Evolutionary conservation across 2,888 invertebrate genomes (phyloP).

Genomic region (Dryocosmus kuriphilus): DNA sequence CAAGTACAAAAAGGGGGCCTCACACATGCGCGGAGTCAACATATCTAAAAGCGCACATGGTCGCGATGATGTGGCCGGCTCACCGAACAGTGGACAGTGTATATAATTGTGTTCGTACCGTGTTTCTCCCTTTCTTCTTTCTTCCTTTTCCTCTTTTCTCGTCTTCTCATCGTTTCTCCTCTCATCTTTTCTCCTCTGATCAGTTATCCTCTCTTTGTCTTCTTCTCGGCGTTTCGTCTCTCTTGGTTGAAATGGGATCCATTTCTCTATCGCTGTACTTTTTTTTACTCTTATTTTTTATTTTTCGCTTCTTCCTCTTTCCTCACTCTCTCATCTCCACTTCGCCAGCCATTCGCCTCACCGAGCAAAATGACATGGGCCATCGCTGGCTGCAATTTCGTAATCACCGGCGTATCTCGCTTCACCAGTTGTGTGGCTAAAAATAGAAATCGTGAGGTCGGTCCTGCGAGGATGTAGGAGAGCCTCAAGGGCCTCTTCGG

Average conservation of each 20-base stretch:
- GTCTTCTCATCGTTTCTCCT: slow-evolving; percentile 42
- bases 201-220: slow-evolving; percentile 45
- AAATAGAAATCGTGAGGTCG: slow-evolving; percentile 36
- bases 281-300: slow-evolving; percentile 51
- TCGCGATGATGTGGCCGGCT: slow-evolving; percentile 41
- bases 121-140: slow-evolving; percentile 58
- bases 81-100: slow-evolving; percentile 27
- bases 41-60: slow-evolving; percentile 56
- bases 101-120: slow-evolving; percentile 64
- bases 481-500: slow-evolving; percentile 28
- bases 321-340: slow-evolving; percentile 36
- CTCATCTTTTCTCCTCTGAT: too few species aligned
- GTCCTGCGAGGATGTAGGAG: slow-evolving; percentile 17
- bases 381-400: slow-evolving; percentile 34
- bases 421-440: slow-evolving; percentile 33
- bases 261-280: slow-evolving; percentile 49
- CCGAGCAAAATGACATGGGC: slow-evolving; percentile 34
- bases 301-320: slow-evolving; percentile 31
- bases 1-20: slow-evolving; percentile 66
- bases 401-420: slow-evolving; percentile 35
- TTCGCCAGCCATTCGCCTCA: slow-evolving; percentile 36
- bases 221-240: slow-evolving; percentile 36
- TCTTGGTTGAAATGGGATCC: slow-evolving; percentile 46
- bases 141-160: slow-evolving; percentile 41
- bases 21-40: slow-evolving; percentile 52